Conservation (phyloP, 2,888 invertebrate species). For the Zhuqinia jingwanae region DNA sequence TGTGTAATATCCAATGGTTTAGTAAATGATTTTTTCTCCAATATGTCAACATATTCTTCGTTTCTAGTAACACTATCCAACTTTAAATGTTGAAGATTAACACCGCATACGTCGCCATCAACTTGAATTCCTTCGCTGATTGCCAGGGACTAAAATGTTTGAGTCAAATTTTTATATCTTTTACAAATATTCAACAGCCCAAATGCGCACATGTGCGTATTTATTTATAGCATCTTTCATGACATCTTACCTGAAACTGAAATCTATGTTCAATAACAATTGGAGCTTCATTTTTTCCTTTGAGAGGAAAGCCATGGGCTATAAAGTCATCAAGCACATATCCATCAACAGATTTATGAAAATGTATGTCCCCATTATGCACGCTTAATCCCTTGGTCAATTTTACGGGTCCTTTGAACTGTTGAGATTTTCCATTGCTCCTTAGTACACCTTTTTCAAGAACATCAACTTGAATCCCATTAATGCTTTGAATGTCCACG, state of each 20-base stretch:
- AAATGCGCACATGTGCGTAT: no score
- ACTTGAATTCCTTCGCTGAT: constrained; percentile 33
- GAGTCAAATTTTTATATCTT: no score
- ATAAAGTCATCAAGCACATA: constrained; percentile 59
- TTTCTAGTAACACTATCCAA: constrained; percentile 66
- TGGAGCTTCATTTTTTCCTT: constrained; percentile 16
- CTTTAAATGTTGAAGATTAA: constrained; percentile 59
- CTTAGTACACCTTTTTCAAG: constrained; percentile 58
- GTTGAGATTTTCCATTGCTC: constrained; percentile 57
- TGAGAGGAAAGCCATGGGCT: constrained; percentile 70
- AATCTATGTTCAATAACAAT: constrained; percentile 41
- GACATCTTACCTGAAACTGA: constrained; percentile 49
- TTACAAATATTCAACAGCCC: no score
- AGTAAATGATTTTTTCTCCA: constrained; percentile 58
- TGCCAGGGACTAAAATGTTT: constrained; percentile 55
- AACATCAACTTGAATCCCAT: constrained; percentile 54
- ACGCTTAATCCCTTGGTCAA: constrained; percentile 22
- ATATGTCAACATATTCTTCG: constrained; percentile 51
- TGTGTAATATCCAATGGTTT: constrained; percentile 18
- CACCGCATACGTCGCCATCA: constrained; percentile 69
- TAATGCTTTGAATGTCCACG: constrained; percentile 50
- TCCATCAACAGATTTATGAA: constrained; percentile 52
- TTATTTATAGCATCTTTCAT: no score
- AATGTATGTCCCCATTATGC: constrained; percentile 42
- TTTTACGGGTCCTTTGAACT: constrained; percentile 60